phyloP scores from a whole-genome alignment of 2,888 invertebrate genomes.

The Melanophora roralis region DNA sequence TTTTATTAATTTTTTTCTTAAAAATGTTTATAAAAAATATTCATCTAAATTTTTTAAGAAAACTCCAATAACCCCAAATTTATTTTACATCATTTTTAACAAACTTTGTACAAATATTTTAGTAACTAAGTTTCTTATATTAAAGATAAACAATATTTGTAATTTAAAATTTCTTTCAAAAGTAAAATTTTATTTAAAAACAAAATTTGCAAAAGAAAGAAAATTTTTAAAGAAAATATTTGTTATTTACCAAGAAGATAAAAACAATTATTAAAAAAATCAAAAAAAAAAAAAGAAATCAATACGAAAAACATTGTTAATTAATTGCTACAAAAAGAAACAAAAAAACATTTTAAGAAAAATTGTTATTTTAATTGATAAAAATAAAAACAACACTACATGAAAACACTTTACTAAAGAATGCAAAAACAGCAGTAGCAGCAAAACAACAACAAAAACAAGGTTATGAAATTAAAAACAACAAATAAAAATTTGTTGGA shows the following conservation, averaged over 20 bases:
- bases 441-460: constrained; percentile 10
- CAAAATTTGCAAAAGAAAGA: constrained; percentile 47
- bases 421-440: constrained; percentile 19
- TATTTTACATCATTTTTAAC: too few relatives aligned
- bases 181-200: constrained; percentile 7
- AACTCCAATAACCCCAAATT: too few relatives aligned
- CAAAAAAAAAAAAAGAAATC: constrained; percentile 49
- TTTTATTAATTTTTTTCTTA: too few relatives aligned
- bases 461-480: neutral
- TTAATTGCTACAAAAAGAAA: constrained; percentile 66
- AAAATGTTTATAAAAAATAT: too few relatives aligned
- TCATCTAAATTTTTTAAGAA: too few relatives aligned
- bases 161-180: constrained; percentile 51
- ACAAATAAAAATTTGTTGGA: neutral
- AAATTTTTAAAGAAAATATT: constrained; percentile 53
- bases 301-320: constrained; percentile 69
- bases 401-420: constrained; percentile 10
- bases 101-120: too few relatives aligned
- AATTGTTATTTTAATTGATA: constrained; percentile 51
- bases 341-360: constrained; percentile 14
- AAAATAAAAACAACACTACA: neutral
- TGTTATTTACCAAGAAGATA: constrained; percentile 65
- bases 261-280: neutral
- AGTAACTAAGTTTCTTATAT: too few relatives aligned
- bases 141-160: neutral